A percentile compares a stretch with the other conserved stretches of the same genome.
phyloP scores from a whole-genome alignment of 2,797 vertebrate genomes.

The Peromyscus aztecus region DNA sequence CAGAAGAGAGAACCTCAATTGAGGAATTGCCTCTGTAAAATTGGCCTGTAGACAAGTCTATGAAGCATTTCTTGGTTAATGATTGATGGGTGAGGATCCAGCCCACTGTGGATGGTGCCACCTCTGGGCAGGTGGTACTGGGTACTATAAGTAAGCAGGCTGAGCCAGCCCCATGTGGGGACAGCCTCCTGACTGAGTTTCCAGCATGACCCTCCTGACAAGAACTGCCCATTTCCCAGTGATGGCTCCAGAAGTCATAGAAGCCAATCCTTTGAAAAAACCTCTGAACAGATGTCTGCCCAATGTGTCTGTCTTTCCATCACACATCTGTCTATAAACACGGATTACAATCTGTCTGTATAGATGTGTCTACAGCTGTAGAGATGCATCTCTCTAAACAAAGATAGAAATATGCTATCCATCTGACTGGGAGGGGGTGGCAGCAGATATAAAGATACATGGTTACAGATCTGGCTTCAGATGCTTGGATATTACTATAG shows the following conservation, averaged over 20 bases:
- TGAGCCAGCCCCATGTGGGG: rapidly evolving
- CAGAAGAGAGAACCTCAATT: not conserved
- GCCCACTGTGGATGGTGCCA: not conserved
- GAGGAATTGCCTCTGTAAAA: not conserved
- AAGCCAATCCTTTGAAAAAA: not conserved
- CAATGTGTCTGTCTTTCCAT: too few species aligned
- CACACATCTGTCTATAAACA: not conserved
- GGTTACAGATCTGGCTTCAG: not conserved
- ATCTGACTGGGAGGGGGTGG: not conserved
- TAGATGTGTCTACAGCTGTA: not conserved
- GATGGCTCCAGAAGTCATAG: rapidly evolving
- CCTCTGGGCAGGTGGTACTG: too few species aligned
- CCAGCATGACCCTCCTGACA: rapidly evolving
- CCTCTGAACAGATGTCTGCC: too few species aligned
- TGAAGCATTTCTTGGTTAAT: not conserved
- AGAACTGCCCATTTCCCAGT: rapidly evolving
- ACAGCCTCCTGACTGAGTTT: too few species aligned
- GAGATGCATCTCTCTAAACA: not conserved
- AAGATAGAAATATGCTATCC: not conserved
- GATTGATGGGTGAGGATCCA: not conserved
- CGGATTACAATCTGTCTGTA: not conserved
- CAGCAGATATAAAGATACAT: too few species aligned
- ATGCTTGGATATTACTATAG: rapidly evolving
- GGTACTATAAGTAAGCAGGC: not conserved
- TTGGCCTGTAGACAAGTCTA: not conserved